Percentiles rank a stretch among this genome's conserved stretches.
phyloP scores from a whole-genome alignment of 2,888 invertebrate genomes.

The Sphecodes monilicornis region DNA sequence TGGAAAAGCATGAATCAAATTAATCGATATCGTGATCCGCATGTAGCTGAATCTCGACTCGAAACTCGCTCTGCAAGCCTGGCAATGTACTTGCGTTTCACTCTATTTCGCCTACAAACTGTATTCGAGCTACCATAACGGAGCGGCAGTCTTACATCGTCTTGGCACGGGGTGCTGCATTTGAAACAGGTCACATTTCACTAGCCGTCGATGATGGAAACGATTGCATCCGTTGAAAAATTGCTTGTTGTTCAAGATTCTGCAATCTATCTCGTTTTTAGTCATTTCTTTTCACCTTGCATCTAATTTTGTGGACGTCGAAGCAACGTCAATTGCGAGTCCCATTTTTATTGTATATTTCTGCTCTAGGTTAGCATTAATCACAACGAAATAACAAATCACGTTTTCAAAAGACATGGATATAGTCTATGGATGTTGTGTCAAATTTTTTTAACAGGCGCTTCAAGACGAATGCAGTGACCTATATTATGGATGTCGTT shows the following conservation, averaged over 20 bases:
- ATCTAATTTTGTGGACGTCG: no score
- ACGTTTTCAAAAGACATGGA: no score
- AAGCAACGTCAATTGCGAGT: no score
- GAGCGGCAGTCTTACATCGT: neutral
- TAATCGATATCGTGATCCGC: slow-evolving; percentile 29
- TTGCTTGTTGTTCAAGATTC: no score
- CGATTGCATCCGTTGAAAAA: neutral
- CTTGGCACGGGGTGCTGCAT: neutral
- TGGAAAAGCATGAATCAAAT: slow-evolving; percentile 39
- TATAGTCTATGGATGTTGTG: neutral
- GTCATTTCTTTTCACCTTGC: no score
- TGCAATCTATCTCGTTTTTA: no score
- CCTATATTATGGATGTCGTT: neutral
- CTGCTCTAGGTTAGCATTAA: no score
- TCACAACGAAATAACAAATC: no score
- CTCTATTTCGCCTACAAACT: slow-evolving; percentile 7
- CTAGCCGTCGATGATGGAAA: neutral
- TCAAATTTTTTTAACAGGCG: neutral
- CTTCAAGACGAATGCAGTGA: neutral
- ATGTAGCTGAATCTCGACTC: slow-evolving; percentile 27
- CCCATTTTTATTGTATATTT: neutral
- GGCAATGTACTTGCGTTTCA: slow-evolving; percentile 3
- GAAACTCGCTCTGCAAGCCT: slow-evolving; percentile 35
- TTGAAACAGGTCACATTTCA: neutral
- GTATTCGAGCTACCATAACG: neutral